Evolutionary conservation across 2,797 vertebrate species (phyloP), one percentile per base, ranked within the genome.

Genomic region (Takifugu ocellatus): DNA sequence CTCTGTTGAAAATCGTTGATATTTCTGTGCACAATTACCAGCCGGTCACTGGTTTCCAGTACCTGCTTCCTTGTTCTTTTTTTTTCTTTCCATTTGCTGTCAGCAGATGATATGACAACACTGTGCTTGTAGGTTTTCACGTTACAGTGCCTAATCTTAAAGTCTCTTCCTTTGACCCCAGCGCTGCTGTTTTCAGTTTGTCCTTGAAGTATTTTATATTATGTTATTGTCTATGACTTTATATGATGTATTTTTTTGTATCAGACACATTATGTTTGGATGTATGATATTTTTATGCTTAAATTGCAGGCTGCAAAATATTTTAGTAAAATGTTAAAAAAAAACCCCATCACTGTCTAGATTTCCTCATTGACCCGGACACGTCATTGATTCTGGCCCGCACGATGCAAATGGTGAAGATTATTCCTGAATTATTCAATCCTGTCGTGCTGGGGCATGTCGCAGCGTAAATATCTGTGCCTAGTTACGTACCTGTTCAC

Each of bases 211-310:
- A 72, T 77, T 77, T 61, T 60, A 54, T 36, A 63, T 59, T 14
- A 46, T 63, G 47, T 72, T 47, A 79, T 85, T 84, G 81, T 81
- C 81, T 72, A 33, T 67, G 47, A 67, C 65, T 57, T 49, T 67
- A 33, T 55, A 54, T 53, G 51, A 36, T 74, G 63, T 72, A 25
- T 76, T 78, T 70, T 31, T 83, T 47, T 80, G 74, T 70, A 74
- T 75, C 66, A 68, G 62, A 77, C 57, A 74, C 49, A 63, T 68
- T 69, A 74, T 71, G 49, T 50, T 70, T 80, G 74, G 87, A 83
- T 89, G 89, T 88, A 88, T 83, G n/a, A 86, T 89, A 87, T 80
- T 85, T 75, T 72, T 70, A 73, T 68, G 50, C 61, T 72, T 33
- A 56, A 80, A 70, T 81, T 29, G 64, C 75, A 73, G 61, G 36